phyloP scores from a whole-genome alignment of 1,140 invertebrate genomes.

The Marisa cornuarietis region DNA sequence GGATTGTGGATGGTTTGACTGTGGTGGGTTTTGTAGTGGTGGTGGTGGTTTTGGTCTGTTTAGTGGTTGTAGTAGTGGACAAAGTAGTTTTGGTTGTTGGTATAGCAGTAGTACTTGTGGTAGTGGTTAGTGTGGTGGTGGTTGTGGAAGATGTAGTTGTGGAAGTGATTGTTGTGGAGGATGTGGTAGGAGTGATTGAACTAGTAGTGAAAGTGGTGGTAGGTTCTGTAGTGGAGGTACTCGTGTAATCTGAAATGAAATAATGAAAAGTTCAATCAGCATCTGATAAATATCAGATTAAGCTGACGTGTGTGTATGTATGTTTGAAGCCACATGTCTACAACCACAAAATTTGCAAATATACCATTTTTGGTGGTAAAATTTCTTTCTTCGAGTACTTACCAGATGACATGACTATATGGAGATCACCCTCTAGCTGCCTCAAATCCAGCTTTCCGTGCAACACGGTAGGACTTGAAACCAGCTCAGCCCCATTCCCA shows the following conservation, averaged over 20 bases:
- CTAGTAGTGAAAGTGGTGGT: neutral
- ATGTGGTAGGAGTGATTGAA: neutral
- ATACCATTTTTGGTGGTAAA: too few species aligned
- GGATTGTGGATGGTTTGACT: conserved; percentile 11
- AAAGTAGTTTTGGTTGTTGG: conserved; percentile 2
- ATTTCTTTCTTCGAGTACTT: too few species aligned
- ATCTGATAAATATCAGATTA: too few species aligned
- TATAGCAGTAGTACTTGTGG: conserved; percentile 4
- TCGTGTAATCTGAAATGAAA: conserved; percentile 2
- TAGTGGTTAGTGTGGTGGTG: neutral
- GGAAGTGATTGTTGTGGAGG: neutral
- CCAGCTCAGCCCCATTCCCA: too few species aligned
- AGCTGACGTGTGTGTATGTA: too few species aligned
- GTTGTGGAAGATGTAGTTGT: neutral
- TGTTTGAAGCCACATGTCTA: too few species aligned
- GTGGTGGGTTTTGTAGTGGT: conserved; percentile 7
- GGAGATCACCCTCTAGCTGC: too few species aligned
- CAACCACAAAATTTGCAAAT: too few species aligned
- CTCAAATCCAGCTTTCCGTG: too few species aligned
- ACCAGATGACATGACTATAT: too few species aligned
- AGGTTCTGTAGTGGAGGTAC: conserved; percentile 3
- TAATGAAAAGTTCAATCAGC: too few species aligned
- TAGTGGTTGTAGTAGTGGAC: neutral
- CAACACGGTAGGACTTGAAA: too few species aligned
- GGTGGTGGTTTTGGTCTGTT: conserved; percentile 17